These are phyloP conservation scores for Lepeophtheirus salmonis DNA, from an alignment of 1,140 invertebrate genomes.

Conservation along the genomic window DNA sequence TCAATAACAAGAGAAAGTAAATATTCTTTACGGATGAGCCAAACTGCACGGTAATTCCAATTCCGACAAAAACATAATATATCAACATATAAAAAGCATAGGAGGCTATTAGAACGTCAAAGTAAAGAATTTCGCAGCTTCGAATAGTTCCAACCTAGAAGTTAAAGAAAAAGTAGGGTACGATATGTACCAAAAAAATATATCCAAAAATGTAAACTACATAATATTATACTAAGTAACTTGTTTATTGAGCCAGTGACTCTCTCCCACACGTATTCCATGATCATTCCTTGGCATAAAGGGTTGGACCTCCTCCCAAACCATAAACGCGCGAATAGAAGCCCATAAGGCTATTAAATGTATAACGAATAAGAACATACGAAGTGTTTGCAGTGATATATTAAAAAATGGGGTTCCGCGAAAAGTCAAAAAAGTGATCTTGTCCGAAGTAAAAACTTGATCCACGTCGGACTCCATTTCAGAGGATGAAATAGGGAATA, in stretches of 20 bases:
- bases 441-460: not conserved
- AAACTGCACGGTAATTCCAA: not conserved
- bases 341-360: not conserved
- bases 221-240: not conserved
- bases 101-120: not conserved
- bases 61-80: not conserved
- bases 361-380: not conserved
- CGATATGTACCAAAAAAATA: no score
- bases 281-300: not conserved
- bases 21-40: not conserved
- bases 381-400: not conserved
- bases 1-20: not conserved
- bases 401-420: not conserved
- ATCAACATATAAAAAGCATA: not conserved
- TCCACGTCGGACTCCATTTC: no score
- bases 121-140: not conserved
- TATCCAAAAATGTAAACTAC: no score
- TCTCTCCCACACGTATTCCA: not conserved
- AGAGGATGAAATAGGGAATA: not conserved
- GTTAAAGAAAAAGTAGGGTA: no score
- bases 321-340: not conserved
- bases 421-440: not conserved
- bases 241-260: not conserved
- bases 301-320: not conserved
- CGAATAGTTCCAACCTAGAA: not conserved